phyloP scores from a whole-genome alignment of 2,888 invertebrate genomes.

The Erebia ligea region DNA sequence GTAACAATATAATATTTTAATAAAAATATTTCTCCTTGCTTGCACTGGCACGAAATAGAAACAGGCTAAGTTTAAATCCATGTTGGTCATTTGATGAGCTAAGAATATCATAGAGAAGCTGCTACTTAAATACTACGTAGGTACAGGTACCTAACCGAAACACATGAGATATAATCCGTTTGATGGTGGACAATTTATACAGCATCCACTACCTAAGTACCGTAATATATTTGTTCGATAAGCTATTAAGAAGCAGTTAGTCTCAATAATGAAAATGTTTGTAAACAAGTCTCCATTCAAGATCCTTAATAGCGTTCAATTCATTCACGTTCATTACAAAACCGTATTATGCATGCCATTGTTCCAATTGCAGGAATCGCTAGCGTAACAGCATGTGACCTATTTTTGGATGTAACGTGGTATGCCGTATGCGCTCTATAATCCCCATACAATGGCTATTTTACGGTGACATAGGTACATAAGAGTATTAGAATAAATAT shows the following conservation, averaged over 20 bases:
- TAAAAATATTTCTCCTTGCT: background rate
- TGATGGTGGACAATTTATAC: too few relatives aligned
- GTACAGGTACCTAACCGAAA: too few relatives aligned
- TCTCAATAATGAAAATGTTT: conserved; percentile 18
- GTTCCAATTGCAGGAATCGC: conserved; percentile 30
- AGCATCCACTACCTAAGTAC: too few relatives aligned
- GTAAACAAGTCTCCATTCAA: conserved; percentile 24
- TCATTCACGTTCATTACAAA: conserved; percentile 28
- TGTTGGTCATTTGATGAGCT: too few relatives aligned
- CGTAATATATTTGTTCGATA: background rate
- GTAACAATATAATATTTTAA: background rate
- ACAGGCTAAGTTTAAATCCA: too few relatives aligned
- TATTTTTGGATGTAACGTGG: conserved; percentile 25
- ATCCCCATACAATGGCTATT: conserved; percentile 12
- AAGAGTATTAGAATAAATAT: too few relatives aligned
- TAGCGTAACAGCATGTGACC: conserved; percentile 25
- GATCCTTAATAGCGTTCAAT: conserved; percentile 22
- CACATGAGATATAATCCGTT: too few relatives aligned
- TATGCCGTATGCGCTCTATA: conserved; percentile 15
- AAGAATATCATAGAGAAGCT: too few relatives aligned
- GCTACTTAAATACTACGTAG: too few relatives aligned
- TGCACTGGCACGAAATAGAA: background rate
- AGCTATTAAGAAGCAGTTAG: background rate
- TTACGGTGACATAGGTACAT: background rate
- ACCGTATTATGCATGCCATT: conserved; percentile 27